These are phyloP conservation scores for Heterocephalus glaber DNA, from an alignment of 2,113 vertebrate genomes.

Conservation along the genomic window DNA sequence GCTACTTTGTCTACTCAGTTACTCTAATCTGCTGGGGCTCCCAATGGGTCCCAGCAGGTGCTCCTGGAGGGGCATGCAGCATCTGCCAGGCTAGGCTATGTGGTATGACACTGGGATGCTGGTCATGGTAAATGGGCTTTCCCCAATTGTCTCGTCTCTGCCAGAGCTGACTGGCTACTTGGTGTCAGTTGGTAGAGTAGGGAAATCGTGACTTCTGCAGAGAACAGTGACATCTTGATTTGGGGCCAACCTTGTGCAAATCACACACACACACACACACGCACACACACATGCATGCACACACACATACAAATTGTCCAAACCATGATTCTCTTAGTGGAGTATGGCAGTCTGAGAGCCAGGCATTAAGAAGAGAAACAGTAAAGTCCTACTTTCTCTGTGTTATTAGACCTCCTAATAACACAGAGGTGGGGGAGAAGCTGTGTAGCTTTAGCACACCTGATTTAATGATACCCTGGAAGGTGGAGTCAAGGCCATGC, in stretches of 20 bases:
- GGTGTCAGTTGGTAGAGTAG: not conserved
- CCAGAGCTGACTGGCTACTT: not conserved
- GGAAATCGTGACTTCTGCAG: no score
- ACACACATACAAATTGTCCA: not conserved
- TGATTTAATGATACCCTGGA: not conserved
- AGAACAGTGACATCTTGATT: not conserved
- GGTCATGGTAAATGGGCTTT: not conserved
- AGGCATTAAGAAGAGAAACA: no score
- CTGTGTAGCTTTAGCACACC: not conserved
- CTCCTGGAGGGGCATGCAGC: not conserved
- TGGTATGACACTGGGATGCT: not conserved
- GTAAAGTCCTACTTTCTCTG: no score
- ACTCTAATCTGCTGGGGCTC: not conserved
- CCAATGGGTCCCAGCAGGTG: not conserved
- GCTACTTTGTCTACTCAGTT: not conserved
- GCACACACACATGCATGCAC: no score
- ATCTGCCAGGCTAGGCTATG: not conserved
- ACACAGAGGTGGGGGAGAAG: not conserved
- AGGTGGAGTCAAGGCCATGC: not conserved
- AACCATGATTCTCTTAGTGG: not conserved
- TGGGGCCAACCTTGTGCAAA: not conserved
- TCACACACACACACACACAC: no score
- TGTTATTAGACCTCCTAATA: no score
- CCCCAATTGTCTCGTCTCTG: not conserved
- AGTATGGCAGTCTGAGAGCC: not conserved